A percentile compares a stretch with the other conserved stretches of the same genome.
Conservation (phyloP, 2,113 vertebrate genomes). For the Xyrauchen texanus region DNA sequence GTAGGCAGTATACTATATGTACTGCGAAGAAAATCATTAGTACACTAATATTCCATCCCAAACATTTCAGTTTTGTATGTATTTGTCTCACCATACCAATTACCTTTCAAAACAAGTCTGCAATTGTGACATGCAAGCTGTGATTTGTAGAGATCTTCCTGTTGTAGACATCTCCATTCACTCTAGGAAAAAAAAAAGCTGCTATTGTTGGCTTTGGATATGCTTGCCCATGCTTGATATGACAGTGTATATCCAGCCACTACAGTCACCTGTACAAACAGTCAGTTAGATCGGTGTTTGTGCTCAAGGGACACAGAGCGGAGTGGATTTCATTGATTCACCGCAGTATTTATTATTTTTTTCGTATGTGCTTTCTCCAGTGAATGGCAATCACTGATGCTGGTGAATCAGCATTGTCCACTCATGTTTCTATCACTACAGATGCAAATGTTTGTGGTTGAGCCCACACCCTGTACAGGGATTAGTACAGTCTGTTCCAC, state of each 20-base stretch:
- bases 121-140: neutral
- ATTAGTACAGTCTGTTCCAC: slow-evolving; percentile 17
- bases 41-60: no score
- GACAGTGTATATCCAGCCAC: neutral
- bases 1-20: no score
- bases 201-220: neutral
- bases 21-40: no score
- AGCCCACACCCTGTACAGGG: slow-evolving; percentile 39
- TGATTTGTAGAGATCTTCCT: slow-evolving; percentile 48
- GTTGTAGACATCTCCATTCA: slow-evolving; percentile 43
- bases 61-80: no score
- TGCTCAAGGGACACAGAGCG: neutral
- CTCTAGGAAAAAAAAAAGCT: slow-evolving; percentile 31
- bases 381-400: slow-evolving; percentile 19
- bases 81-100: neutral
- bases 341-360: neutral
- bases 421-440: slow-evolving; percentile 29
- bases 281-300: neutral
- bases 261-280: slow-evolving; percentile 19
- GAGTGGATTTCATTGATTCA: slow-evolving; percentile 34
- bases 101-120: neutral
- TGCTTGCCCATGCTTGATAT: no score
- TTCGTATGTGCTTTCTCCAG: neutral
- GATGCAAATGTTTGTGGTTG: slow-evolving; percentile 47
- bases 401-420: slow-evolving; percentile 41